Conservation (phyloP, 2,888 invertebrate genomes). For the Drosophila picticornis region DNA sequence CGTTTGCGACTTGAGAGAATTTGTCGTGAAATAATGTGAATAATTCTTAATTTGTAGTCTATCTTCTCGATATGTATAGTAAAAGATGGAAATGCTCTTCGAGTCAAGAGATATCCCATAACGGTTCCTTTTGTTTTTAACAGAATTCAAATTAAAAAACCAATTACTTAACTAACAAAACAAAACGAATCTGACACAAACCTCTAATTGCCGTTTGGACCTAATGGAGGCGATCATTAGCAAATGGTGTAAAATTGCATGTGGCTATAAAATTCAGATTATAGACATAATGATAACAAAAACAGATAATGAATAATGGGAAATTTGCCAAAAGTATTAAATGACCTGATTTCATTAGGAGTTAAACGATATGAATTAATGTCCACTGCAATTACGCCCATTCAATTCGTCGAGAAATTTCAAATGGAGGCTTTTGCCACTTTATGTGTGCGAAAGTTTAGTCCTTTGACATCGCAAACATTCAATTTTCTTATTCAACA, state of each 20-base stretch:
- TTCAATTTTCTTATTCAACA: slow-evolving; percentile 29
- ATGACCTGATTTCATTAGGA: background rate
- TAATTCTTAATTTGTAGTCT: background rate
- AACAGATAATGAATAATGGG: background rate
- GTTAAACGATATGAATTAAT: slow-evolving; percentile 1
- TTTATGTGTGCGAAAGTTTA: slow-evolving; percentile 18
- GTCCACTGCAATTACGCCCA: slow-evolving; percentile 1
- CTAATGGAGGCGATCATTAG: slow-evolving; percentile 11
- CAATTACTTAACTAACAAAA: background rate
- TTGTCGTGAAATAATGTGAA: background rate
- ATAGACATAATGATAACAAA: background rate
- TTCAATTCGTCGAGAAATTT: slow-evolving; percentile 8
- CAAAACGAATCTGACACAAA: background rate
- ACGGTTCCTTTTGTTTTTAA: background rate
- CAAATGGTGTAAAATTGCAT: slow-evolving; percentile 6
- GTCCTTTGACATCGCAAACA: background rate
- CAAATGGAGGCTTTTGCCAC: background rate
- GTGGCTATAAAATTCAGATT: background rate
- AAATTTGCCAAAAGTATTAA: slow-evolving; percentile 3
- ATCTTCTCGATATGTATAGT: background rate
- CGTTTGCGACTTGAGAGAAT: background rate
- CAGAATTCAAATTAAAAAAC: background rate
- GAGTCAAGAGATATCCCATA: no score
- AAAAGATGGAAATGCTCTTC: background rate
- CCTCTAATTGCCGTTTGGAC: slow-evolving; percentile 3